These are phyloP conservation scores for Scaptomyza pallida DNA, from an alignment of 1,140 invertebrate genomes.

Conservation along the genomic window DNA sequence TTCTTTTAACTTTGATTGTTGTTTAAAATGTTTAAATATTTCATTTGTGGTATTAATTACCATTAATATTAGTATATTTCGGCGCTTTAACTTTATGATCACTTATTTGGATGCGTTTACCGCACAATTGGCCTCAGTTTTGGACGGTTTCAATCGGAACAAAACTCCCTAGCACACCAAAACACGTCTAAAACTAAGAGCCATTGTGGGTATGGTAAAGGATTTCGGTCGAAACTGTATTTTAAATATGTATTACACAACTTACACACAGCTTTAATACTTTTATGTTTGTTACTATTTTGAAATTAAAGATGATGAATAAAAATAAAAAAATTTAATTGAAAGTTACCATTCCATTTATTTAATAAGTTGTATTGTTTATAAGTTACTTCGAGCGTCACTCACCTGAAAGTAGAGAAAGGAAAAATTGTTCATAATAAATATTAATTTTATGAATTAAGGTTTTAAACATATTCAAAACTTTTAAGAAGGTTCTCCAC, in stretches of 20 bases:
- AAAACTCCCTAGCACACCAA: conserved; percentile 77
- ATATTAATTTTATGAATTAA: too few species aligned
- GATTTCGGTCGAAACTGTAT: too few species aligned
- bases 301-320: background rate
- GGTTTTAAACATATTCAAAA: too few species aligned
- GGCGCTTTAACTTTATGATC: background rate
- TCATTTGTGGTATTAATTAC: too few species aligned
- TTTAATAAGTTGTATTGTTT: too few species aligned
- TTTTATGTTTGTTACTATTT: too few species aligned
- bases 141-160: conserved; percentile 84
- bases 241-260: too few species aligned
- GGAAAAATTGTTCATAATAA: conserved; percentile 31
- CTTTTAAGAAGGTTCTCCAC: too few species aligned
- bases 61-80: background rate
- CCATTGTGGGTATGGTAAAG: conserved; percentile 61
- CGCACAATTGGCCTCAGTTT: conserved; percentile 82
- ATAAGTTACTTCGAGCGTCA: conserved; percentile 16
- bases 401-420: conserved; percentile 58
- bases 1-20: too few species aligned
- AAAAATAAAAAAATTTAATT: background rate
- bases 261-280: too few species aligned
- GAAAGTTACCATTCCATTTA: background rate
- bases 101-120: conserved; percentile 46
- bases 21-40: too few species aligned
- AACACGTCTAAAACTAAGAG: conserved; percentile 84